Percentiles rank a stretch among this genome's conserved stretches.
These are phyloP conservation scores for Pegoplata infirma DNA, from an alignment of 2,888 invertebrate genomes.

Conservation along the genomic window DNA sequence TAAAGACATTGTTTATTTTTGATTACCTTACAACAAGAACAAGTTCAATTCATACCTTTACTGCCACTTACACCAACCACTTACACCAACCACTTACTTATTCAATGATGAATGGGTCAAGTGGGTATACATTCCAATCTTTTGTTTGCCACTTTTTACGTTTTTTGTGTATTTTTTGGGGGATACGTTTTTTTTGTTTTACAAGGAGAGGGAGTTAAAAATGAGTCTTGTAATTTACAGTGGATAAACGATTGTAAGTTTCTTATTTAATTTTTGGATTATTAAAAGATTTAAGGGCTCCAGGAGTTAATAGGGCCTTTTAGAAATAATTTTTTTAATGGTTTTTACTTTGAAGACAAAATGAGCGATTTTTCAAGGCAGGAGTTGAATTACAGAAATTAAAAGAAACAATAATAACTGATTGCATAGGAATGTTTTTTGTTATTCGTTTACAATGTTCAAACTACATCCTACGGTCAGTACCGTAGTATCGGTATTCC, in stretches of 20 bases:
- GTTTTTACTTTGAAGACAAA: too few species aligned
- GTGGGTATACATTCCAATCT: constrained; percentile 40
- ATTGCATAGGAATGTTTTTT: too few species aligned
- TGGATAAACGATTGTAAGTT: constrained; percentile 21
- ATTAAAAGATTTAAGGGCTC: neutral
- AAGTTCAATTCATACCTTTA: constrained; percentile 19
- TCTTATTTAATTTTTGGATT: neutral
- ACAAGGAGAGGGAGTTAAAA: neutral
- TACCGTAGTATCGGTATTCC: too few species aligned
- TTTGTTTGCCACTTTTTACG: constrained; percentile 11
- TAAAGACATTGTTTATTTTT: constrained; percentile 40
- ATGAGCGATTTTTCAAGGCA: too few species aligned
- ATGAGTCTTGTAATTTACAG: constrained; percentile 34
- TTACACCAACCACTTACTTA: constrained; percentile 25
- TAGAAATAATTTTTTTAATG: neutral
- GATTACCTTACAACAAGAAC: constrained; percentile 40
- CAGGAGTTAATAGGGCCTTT: neutral
- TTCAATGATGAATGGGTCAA: constrained; percentile 48
- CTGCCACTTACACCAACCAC: constrained; percentile 22
- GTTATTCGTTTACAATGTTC: too few species aligned
- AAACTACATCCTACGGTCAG: too few species aligned
- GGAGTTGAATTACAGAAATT: too few species aligned
- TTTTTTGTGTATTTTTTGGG: neutral
- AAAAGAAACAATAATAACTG: too few species aligned
- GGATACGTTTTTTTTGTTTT: neutral